Base-by-base conservation (phyloP, 2,888 invertebrate genomes). In the Melanchra persicariae region DNA sequence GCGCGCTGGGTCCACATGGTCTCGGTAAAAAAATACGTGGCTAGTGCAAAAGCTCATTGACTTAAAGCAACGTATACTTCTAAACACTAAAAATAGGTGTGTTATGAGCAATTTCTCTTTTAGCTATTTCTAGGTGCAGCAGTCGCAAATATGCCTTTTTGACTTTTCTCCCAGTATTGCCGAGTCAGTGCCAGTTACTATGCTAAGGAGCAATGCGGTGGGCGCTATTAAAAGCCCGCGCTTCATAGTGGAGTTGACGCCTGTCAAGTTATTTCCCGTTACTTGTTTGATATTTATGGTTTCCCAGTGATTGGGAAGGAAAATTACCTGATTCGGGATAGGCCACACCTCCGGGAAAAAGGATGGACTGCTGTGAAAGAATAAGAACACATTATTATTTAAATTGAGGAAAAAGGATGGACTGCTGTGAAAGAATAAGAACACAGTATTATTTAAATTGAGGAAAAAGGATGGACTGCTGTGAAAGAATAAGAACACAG, bases 281-380 rank as follows among this genome's bases (percentile, higher is more conserved):
- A 58, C 4, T n/a, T 45, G 22, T 74, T 49, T 8, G 5, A 15
- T 34, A 64, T 65, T 65, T 8, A 51, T 74, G 24, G 24, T 34
- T n/a, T 26, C 26, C 65, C 43, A 24, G 74, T 74, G 8, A 49
- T 34, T 57, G 15, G 15, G 24, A 43, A n/a, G n/a, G 7, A n/a
- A 57, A 30, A 43, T 43, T 10, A n/a, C 43, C 51, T 61, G 30
- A 43, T 43, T n/a, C n/a, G n/a, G 37, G n/a, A 26, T 40, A 49
- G 24, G 24, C 3, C 17, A 72, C 64, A 55, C 47, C 63, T 19
- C 5, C 10, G 12, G 19, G 19, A 15, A 45, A 45, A 43, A 37
- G 57, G 49, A 37, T 57, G 8, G 19, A 37, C 17, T 34, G 51
- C 30, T 43, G 6, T 43, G 49, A 34, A 34, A 55, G 17, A 55